These are phyloP conservation scores for Dinomys branickii DNA, from an alignment of 2,113 vertebrate genomes.

Conservation along the genomic window DNA sequence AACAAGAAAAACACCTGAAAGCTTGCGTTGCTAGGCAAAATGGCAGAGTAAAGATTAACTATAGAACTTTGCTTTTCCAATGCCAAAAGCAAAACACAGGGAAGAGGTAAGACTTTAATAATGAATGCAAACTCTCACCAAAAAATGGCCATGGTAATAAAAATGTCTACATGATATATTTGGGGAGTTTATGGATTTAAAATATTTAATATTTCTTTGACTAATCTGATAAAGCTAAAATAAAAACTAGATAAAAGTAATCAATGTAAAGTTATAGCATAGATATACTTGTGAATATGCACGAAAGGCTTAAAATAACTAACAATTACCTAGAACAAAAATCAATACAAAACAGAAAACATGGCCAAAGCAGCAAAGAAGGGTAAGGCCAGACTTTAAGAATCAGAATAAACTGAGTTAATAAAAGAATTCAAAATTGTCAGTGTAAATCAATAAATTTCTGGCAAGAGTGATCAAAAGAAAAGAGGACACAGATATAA, in stretches of 20 bases:
- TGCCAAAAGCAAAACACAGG: background rate
- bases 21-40: background rate
- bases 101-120: background rate
- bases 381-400: background rate
- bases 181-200: background rate
- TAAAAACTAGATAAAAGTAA: background rate
- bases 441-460: background rate
- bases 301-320: background rate
- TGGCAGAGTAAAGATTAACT: background rate
- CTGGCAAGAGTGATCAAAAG: background rate
- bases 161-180: too few species aligned
- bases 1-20: background rate
- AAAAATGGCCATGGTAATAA: background rate
- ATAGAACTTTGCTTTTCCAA: background rate
- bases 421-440: background rate
- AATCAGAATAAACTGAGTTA: background rate
- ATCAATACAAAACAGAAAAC: background rate
- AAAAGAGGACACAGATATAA: background rate
- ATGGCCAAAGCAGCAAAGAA: background rate
- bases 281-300: background rate
- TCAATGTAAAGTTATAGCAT: background rate
- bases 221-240: background rate
- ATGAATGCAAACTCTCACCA: background rate
- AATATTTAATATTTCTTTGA: constrained; percentile 1
- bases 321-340: background rate